Evolutionary conservation across 2,113 vertebrate species (phyloP), one percentile per base, ranked within the genome.

Genomic region (Oxygymnocypris stewartii): DNA sequence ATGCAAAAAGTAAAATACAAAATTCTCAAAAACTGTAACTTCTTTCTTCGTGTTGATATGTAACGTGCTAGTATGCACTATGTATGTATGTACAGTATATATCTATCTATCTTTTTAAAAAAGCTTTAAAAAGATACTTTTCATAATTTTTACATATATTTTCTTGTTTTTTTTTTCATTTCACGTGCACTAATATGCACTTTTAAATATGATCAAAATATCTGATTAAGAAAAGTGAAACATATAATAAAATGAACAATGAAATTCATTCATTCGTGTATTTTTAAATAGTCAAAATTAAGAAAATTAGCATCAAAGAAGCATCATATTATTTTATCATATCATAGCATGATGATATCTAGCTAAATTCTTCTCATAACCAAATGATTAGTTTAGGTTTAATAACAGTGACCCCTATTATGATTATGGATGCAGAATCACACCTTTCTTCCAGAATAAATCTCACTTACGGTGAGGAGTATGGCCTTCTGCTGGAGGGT

Each of bases 391-490:
- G 7, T 37, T 71, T 11, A 71, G 16, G 8, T 40, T 10, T 40
- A 35, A 69, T 69, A 57, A 69, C 31, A 18, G 14, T 37, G 14
- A 69, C 13, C 42, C 9, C n/a, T 76, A 49, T 25, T 51, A 51
- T 49, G 42, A 28, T 31, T 49, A 31, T 77, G 42, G 11, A 73
- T n/a, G 20, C 7, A 54, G 8, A 54, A 35, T 78, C 44, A 20
- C 44, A 23, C 13, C 28, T 78, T 20, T 78, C 35, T 8, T 40
- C 69, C 35, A 69, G 23, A 67, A 69, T 54, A 0, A 31, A 18
- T 67, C 51, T 28, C 1, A 93, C 95, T 93, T 89, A 96, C 96
- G 92, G 91, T 96, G 96, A 18, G 96, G 93, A 0, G 92, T 90
- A 13, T 95, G 94, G 35, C 96, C 97, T 13, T 90, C 92, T 8